Evolutionary conservation across 2,888 invertebrate species (phyloP).

Genomic region (Nemapogon koenigi): DNA sequence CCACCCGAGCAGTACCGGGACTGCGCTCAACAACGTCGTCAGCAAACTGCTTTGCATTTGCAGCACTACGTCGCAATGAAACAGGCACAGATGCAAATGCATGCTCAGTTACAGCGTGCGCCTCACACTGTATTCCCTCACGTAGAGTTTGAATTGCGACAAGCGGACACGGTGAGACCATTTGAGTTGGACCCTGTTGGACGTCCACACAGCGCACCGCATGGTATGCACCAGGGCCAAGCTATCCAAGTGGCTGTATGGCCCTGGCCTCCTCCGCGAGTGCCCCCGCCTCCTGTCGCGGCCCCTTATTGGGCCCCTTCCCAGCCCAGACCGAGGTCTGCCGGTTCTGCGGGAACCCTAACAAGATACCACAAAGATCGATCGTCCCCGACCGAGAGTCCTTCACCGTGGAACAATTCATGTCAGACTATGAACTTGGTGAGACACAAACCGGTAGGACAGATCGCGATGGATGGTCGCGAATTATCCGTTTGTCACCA

Average conservation of each 20-base stretch:
- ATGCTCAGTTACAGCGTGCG: conserved; percentile 42
- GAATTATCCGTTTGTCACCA: conserved; percentile 42
- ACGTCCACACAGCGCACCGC: conserved; percentile 47
- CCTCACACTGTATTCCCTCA: conserved; percentile 53
- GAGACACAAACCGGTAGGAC: conserved; percentile 57
- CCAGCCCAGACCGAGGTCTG: conserved; percentile 44
- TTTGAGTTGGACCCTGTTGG: conserved; percentile 29
- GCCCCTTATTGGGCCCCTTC: conserved; percentile 45
- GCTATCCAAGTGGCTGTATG: conserved; percentile 53
- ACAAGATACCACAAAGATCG: conserved; percentile 47
- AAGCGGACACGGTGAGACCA: conserved; percentile 29
- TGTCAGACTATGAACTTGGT: conserved; percentile 63
- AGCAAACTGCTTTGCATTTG: conserved; percentile 54
- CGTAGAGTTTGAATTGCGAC: conserved; percentile 31
- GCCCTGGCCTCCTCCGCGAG: conserved; percentile 22
- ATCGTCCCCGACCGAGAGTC: conserved; percentile 4
- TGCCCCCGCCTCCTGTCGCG: conserved; percentile 41
- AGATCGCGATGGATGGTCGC: conserved; percentile 50
- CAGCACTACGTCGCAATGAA: conserved; percentile 63
- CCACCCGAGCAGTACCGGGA: conserved; percentile 59
- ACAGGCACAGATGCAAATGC: conserved; percentile 60
- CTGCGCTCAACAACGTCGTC: conserved; percentile 47
- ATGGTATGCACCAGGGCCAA: conserved; percentile 34
- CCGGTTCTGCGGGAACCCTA: conserved; percentile 54
- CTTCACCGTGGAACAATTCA: conserved; percentile 31